A percentile compares a stretch with the other conserved stretches of the same genome.
phyloP scores from a whole-genome alignment of 2,113 vertebrate genomes.

The Megaleporinus macrocephalus region DNA sequence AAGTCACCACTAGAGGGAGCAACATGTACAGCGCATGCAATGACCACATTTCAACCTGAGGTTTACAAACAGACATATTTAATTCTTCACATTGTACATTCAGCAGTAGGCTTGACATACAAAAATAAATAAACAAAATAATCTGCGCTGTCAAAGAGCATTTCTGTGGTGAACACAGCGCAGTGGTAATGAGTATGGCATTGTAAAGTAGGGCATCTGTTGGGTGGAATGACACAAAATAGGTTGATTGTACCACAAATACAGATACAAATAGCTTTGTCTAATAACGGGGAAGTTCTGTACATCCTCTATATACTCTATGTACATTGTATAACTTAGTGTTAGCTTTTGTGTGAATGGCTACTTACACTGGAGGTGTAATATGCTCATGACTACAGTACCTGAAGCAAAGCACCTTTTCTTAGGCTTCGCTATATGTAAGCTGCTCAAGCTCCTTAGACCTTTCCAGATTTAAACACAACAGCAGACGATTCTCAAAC shows the following conservation, averaged over 20 bases:
- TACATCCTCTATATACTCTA: not conserved
- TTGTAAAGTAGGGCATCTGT: conserved; percentile 28
- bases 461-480: not conserved
- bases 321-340: not conserved
- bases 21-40: conserved; percentile 5
- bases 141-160: not conserved
- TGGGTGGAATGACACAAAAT: conserved; percentile 50
- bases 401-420: conserved; percentile 13
- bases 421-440: conserved; percentile 1
- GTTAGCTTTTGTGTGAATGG: not conserved
- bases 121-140: conserved; percentile 37
- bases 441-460: not conserved
- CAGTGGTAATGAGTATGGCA: not conserved
- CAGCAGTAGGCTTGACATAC: conserved; percentile 34
- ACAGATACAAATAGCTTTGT: not conserved
- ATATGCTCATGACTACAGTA: conserved; percentile 30
- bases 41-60: not conserved
- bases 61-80: conserved; percentile 43
- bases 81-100: conserved; percentile 43
- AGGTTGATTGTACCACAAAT: conserved; percentile 12
- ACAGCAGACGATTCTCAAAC: not conserved
- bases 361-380: not conserved
- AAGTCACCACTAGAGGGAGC: conserved; percentile 40
- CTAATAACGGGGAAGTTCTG: not conserved
- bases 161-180: conserved; percentile 16